Percentiles rank a stretch among this genome's conserved stretches.
phyloP scores from a whole-genome alignment of 1,140 invertebrate species.

The Himalopsyche phryganea region DNA sequence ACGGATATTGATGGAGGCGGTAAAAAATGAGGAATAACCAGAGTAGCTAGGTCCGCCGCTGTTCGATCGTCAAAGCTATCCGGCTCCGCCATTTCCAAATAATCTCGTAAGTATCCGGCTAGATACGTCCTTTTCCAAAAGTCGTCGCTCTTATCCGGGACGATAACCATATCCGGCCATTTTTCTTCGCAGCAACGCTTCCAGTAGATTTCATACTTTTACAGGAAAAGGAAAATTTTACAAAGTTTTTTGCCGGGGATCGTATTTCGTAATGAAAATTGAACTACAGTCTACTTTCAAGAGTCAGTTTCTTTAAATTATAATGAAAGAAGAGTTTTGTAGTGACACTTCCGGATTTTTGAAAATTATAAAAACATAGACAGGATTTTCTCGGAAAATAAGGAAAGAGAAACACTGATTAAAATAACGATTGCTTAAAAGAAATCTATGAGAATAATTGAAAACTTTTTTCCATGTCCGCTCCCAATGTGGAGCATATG shows the following conservation, averaged over 20 bases:
- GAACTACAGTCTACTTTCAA: too few species aligned
- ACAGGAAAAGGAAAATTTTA: slow-evolving; percentile 3
- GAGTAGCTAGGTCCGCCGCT: slow-evolving; percentile 40
- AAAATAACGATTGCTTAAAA: too few species aligned
- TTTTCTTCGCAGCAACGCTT: slow-evolving; percentile 41
- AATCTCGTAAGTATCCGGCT: slow-evolving; percentile 44
- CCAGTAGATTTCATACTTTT: slow-evolving; percentile 49
- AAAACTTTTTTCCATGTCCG: too few species aligned
- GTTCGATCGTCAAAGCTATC: slow-evolving; percentile 46
- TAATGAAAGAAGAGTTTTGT: too few species aligned
- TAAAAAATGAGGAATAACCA: slow-evolving; percentile 35
- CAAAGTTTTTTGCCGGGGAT: not conserved
- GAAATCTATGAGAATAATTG: too few species aligned
- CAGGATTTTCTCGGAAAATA: too few species aligned
- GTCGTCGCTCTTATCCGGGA: slow-evolving; percentile 36
- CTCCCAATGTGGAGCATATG: too few species aligned
- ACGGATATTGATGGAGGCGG: not conserved
- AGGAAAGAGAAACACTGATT: too few species aligned
- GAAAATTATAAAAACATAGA: too few species aligned
- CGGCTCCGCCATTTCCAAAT: slow-evolving; percentile 45
- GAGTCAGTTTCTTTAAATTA: too few species aligned
- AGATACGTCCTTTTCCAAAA: slow-evolving; percentile 50
- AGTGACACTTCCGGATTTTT: too few species aligned
- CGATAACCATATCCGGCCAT: slow-evolving; percentile 38
- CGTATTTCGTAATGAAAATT: not conserved